phyloP scores from a whole-genome alignment of 2,113 vertebrate species.

The Colius striatus region DNA sequence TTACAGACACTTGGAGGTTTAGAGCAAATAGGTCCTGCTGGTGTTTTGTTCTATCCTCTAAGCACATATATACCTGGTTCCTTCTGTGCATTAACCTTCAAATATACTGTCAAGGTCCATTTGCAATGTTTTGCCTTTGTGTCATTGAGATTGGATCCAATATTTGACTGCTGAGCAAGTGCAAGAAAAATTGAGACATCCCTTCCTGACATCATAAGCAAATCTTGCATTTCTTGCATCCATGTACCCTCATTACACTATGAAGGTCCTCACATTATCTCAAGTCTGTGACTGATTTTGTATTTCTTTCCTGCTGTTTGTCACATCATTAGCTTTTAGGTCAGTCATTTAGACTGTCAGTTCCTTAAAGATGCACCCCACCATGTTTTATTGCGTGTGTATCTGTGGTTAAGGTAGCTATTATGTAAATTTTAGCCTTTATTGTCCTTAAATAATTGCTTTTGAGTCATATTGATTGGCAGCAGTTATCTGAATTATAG shows the following conservation, averaged over 20 bases:
- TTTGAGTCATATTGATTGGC: constrained; percentile 2
- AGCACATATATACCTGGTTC: fast-evolving
- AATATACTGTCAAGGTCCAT: not conserved
- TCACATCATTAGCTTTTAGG: not conserved
- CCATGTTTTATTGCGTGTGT: not conserved
- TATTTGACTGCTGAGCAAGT: not conserved
- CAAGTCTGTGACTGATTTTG: not conserved
- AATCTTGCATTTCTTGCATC: not conserved
- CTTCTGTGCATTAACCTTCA: not conserved
- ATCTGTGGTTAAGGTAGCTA: not conserved
- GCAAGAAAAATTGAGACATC: not conserved
- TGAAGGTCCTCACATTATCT: not conserved
- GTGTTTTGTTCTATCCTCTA: not conserved
- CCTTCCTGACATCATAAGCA: not conserved
- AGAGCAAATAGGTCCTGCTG: not conserved
- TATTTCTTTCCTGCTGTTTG: not conserved
- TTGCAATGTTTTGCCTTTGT: not conserved
- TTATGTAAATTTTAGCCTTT: constrained; percentile 18
- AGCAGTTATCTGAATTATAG: not conserved
- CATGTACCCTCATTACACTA: not conserved
- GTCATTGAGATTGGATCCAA: not conserved
- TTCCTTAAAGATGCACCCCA: not conserved
- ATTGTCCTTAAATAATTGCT: not conserved
- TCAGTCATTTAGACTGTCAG: not conserved
- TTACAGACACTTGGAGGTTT: not conserved